Percentiles rank a stretch among this genome's conserved stretches.
Evolutionary conservation across 2,113 vertebrate species (phyloP).

Genomic region (Catharus bicknelli): DNA sequence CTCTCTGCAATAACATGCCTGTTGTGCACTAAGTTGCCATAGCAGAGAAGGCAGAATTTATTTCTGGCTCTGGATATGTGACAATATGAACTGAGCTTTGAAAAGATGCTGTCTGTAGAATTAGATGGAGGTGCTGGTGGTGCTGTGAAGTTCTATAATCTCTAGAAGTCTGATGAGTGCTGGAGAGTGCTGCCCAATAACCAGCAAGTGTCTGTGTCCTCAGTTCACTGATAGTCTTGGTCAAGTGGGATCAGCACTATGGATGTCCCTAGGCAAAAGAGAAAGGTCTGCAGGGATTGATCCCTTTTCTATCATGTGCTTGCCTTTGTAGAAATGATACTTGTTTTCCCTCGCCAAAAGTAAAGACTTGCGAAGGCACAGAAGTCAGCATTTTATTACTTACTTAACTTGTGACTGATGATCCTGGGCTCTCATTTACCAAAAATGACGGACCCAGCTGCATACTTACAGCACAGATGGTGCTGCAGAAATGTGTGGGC

Average conservation of each 20-base stretch:
- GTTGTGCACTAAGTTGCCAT: neutral
- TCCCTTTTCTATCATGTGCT: neutral
- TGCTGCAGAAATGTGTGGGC: conserved; percentile 49
- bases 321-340: neutral
- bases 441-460: conserved; percentile 57
- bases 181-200: neutral
- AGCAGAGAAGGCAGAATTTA: conserved; percentile 2
- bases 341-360: neutral
- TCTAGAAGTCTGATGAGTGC: fast-evolving
- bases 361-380: neutral
- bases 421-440: conserved; percentile 50
- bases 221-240: neutral
- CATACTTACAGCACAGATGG: conserved; percentile 48
- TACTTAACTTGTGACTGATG: conserved; percentile 43
- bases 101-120: neutral
- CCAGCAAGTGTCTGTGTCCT: neutral
- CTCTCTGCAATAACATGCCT: neutral
- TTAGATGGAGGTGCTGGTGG: neutral
- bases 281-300: neutral
- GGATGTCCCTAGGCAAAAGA: neutral
- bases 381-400: conserved; percentile 41
- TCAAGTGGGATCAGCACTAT: neutral
- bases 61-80: neutral
- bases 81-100: neutral
- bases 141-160: neutral